Base-by-base conservation (phyloP, 2,113 vertebrate genomes). In the Strigops habroptila region DNA sequence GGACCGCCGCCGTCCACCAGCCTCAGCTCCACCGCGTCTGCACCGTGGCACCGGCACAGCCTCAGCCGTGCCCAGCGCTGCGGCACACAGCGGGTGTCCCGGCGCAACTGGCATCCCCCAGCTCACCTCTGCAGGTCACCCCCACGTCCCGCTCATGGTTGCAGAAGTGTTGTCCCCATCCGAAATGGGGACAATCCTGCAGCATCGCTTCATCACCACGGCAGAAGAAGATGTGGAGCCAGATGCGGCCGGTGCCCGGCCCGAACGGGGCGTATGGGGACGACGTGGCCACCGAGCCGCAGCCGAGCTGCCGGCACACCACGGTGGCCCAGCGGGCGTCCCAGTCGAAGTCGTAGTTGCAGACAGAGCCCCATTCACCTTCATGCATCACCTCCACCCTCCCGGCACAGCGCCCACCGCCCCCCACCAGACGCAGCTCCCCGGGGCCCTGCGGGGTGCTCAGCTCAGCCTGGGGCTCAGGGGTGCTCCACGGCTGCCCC, bases 131-230 rank as follows among this genome's bases (percentile, higher is more conserved):
- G 3, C 96, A 96, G 7, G 7, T 93, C 73, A 96, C 93, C 4
- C 95, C 93, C 8, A 46, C 25, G 1, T 96, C 91, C 8, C 1
- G 0, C 1, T 57, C 15, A 4, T 92, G 88, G 28, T 4, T 10
- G 1, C 96, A 96, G 13, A 24, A 68, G n/a, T 86, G 78, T 7
- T 0, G 0, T 9, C 82, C 79, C 95, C 89, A 88, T 3, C 28
- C 62, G 0, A 19, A 44, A 5, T 60, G 10, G 2, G 4, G 3
- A 55, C 95, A 95, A 0, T 74, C 0, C 13, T 65, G 6, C 77
- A 96, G 82, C 28, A 0, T 0, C 3, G 0, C 0, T 82, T 95
- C 89, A 0, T 0, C 3, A 2, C 94, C 95, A 0, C 0, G 1
- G 43, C 94, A 96, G 33, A 41, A 64, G 53, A 31, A 41, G 7